Conservation (phyloP, 2,113 vertebrate species). For the Zosterops pallidus region DNA sequence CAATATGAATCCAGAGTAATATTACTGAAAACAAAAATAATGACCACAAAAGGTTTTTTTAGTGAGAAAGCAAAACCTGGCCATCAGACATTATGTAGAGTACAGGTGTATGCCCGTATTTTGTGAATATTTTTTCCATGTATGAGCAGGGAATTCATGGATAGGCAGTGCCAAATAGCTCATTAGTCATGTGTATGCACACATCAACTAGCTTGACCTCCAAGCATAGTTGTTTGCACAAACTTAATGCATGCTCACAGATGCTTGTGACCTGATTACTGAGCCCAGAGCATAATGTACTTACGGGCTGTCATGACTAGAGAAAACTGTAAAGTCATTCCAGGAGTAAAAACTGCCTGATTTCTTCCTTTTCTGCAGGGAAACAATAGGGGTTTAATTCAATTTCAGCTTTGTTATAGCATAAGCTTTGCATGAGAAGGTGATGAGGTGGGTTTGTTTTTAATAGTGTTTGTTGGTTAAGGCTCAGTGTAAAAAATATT, state of each 20-base stretch:
- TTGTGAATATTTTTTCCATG: background rate
- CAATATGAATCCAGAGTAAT: background rate
- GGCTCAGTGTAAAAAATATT: background rate
- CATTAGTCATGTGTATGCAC: background rate
- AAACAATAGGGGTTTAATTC: background rate
- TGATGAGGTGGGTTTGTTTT: background rate
- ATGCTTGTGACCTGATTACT: background rate
- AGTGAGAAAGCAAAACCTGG: background rate
- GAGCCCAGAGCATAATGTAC: background rate
- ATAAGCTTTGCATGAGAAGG: background rate
- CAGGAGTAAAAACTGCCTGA: background rate
- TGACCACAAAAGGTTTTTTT: background rate
- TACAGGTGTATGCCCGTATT: background rate
- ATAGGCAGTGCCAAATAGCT: background rate
- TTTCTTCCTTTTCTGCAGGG: background rate
- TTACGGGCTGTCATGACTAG: background rate
- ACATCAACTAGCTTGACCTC: background rate
- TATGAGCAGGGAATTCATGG: background rate
- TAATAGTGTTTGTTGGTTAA: background rate
- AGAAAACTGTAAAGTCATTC: background rate
- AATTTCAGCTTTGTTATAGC: background rate
- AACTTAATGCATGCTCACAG: background rate
- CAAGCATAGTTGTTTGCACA: background rate
- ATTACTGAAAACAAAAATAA: background rate
- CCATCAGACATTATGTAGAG: background rate